Evolutionary conservation across 1,140 invertebrate species (phyloP).

Genomic region (Drosophila chauvacae): DNA sequence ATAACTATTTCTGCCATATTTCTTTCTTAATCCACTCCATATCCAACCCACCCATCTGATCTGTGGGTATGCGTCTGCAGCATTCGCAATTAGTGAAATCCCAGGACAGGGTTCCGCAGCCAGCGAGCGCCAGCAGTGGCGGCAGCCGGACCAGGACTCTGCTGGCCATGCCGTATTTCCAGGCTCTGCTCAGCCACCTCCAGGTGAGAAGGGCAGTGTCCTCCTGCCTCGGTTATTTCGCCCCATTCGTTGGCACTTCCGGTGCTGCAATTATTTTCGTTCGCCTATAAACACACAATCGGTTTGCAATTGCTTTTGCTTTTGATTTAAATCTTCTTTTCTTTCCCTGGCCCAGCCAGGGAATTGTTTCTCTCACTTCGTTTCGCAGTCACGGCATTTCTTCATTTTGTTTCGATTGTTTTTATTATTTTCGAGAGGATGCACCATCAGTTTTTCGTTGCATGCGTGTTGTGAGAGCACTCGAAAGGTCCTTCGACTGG

Average conservation of each 20-base stretch:
- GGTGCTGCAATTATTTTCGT: conserved; percentile 27
- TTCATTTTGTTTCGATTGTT: conserved; percentile 17
- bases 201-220: conserved; percentile 89
- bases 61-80: conserved; percentile 31
- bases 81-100: conserved; percentile 77
- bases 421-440: conserved; percentile 26
- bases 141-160: conserved; percentile 85
- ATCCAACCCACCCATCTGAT: conserved; percentile 16
- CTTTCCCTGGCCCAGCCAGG: conserved; percentile 11
- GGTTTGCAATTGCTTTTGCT: conserved; percentile 43
- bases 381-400: conserved; percentile 1
- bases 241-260: conserved; percentile 23
- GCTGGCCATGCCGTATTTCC: conserved; percentile 88
- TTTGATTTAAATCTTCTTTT: conserved; percentile 55
- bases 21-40: conserved; percentile 31
- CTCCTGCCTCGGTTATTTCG: conserved; percentile 31
- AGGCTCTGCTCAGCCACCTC: conserved; percentile 88
- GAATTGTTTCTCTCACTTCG: conserved; percentile 8
- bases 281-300: conserved; percentile 36
- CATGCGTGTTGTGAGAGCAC: conserved; percentile 69
- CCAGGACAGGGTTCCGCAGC: conserved; percentile 70
- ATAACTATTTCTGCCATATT: conserved; percentile 55
- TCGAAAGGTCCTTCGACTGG: conserved; percentile 19
- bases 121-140: conserved; percentile 86
- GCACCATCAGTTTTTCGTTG: conserved; percentile 18